Percentiles rank a stretch among this genome's conserved stretches.
Conservation (phyloP, 1,140 invertebrate species). For the Ostrea edulis region DNA sequence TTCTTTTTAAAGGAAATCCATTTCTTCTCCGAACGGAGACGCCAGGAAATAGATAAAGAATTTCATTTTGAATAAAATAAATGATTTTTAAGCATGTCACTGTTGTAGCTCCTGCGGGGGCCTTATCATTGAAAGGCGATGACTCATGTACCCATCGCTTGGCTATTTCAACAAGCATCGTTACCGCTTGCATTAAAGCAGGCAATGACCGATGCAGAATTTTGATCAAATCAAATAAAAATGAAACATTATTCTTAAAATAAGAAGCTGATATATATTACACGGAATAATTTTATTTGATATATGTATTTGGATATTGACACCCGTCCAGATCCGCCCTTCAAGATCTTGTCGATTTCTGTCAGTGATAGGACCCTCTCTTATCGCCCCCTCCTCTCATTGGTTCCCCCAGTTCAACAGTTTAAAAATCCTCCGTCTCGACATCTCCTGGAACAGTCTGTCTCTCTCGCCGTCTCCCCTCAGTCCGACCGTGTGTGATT, state of each 20-base stretch:
- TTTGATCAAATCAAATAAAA: background rate
- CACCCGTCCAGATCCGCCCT: background rate
- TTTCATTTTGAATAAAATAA: conserved; percentile 18
- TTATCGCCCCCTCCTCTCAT: conserved; percentile 20
- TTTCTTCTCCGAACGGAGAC: background rate
- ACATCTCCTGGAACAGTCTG: background rate
- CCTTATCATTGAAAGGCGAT: background rate
- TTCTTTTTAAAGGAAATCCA: background rate
- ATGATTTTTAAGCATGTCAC: conserved; percentile 32
- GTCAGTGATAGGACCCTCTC: background rate
- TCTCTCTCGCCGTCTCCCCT: background rate
- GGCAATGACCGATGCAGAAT: background rate
- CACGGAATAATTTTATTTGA: background rate
- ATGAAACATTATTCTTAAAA: background rate
- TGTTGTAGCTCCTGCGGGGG: background rate
- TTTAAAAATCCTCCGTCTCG: conserved; percentile 14
- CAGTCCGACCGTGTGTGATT: conserved; percentile 11
- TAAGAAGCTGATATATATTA: background rate
- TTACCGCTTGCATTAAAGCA: background rate
- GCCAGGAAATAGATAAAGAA: background rate
- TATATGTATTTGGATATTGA: background rate
- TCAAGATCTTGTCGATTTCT: background rate
- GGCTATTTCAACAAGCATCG: background rate
- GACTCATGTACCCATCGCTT: background rate
- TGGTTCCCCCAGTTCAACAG: conserved; percentile 8